Evolutionary conservation across 2,888 invertebrate genomes (phyloP).

Genomic region (Timema cristinae): DNA sequence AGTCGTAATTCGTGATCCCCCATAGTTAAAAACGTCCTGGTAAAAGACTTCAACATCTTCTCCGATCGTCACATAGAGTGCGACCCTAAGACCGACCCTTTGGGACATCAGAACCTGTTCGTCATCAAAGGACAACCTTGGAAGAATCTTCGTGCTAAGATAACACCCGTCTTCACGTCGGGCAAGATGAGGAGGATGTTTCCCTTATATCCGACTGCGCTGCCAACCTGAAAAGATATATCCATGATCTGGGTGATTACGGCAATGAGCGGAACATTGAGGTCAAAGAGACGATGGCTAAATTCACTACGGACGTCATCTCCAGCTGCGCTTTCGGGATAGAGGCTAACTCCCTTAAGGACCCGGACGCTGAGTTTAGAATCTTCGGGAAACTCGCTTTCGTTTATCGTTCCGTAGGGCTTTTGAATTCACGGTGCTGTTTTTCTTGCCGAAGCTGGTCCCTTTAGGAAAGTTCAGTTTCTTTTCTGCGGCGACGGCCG

Average conservation of each 20-base stretch:
- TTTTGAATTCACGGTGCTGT: slow-evolving; percentile 26
- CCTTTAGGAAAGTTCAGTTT: slow-evolving; percentile 18
- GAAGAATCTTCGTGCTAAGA: slow-evolving; percentile 37
- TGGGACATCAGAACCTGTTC: slow-evolving; percentile 27
- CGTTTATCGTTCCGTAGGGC: slow-evolving; percentile 22
- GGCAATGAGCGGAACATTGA: slow-evolving; percentile 18
- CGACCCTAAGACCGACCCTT: slow-evolving; percentile 25
- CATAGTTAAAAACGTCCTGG: slow-evolving; percentile 28
- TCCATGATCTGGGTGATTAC: slow-evolving; percentile 9
- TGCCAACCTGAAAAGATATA: slow-evolving; percentile 21
- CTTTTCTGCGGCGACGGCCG: slow-evolving; percentile 21
- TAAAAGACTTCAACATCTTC: slow-evolving; percentile 30
- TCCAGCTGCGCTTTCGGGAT: slow-evolving; percentile 32
- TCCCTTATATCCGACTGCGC: slow-evolving; percentile 33
- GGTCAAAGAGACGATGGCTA: slow-evolving; percentile 29
- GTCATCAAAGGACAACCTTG: slow-evolving; percentile 36
- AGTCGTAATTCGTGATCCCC: slow-evolving; percentile 29
- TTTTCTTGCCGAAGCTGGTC: slow-evolving; percentile 26
- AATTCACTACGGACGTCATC: slow-evolving; percentile 32
- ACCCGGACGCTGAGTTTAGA: slow-evolving; percentile 31
- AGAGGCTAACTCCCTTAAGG: slow-evolving; percentile 28
- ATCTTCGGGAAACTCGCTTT: slow-evolving; percentile 30
- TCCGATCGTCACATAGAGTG: slow-evolving; percentile 25
- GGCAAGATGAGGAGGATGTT: slow-evolving; percentile 40
- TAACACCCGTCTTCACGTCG: slow-evolving; percentile 41